Evolutionary conservation across 92 coral and sea anemone species (phyloP).

Genomic region (Nematostella vectensis): DNA sequence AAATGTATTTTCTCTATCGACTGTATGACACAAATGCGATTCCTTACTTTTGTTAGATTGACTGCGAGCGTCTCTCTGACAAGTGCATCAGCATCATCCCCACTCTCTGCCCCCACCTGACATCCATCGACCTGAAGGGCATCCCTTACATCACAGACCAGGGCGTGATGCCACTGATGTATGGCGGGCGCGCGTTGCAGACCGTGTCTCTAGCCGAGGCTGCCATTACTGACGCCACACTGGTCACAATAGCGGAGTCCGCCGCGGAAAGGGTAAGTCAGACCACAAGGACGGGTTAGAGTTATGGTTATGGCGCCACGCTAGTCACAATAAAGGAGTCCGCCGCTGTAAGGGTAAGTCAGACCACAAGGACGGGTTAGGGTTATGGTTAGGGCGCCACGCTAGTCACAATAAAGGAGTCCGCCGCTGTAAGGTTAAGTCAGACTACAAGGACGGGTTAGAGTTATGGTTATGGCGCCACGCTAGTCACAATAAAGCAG

Average conservation of each 20-base stretch:
- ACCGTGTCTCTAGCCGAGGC: conserved; percentile 66
- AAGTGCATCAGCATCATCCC: conserved; percentile 37
- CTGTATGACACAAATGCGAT: too few species aligned
- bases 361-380: too few species aligned
- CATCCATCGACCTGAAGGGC: conserved; percentile 55
- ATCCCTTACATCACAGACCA: conserved; percentile 59
- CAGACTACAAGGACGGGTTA: neutral
- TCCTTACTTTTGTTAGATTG: conserved; percentile 54
- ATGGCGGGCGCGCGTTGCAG: conserved; percentile 19
- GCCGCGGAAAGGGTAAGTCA: conserved; percentile 44
- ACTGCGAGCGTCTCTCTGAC: conserved; percentile 56
- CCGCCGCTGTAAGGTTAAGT: conserved; percentile 41
- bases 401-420: conserved; percentile 35
- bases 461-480: neutral
- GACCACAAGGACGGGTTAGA: neutral
- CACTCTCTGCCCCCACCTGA: conserved; percentile 44
- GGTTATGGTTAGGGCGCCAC: too few species aligned
- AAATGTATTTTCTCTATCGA: too few species aligned
- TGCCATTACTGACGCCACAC: conserved; percentile 41
- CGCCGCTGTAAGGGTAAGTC: too few species aligned
- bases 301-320: neutral
- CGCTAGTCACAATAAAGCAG: too few species aligned
- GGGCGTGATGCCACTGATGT: conserved; percentile 48
- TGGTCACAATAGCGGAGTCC: conserved; percentile 35
- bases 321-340: too few species aligned